Percentiles rank a stretch among this genome's conserved stretches.
These are phyloP conservation scores for Pseudotriccus pelzelni DNA, from an alignment of 2,797 vertebrate genomes.

Conservation along the genomic window DNA sequence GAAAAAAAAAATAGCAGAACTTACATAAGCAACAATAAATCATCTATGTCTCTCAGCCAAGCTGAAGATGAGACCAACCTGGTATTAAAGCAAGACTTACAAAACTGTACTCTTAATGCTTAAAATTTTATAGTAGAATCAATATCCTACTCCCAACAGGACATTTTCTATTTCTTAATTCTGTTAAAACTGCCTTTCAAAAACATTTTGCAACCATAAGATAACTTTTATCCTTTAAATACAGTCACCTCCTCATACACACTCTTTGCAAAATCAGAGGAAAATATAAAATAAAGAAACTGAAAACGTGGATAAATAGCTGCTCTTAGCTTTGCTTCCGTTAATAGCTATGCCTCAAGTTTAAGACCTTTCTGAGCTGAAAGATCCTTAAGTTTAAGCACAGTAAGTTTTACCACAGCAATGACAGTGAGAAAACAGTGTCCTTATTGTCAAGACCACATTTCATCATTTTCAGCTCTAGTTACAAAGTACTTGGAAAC, in stretches of 20 bases:
- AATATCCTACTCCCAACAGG: neutral
- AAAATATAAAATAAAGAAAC: neutral
- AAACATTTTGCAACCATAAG: neutral
- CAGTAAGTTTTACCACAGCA: neutral
- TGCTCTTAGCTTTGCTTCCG: neutral
- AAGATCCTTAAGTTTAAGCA: neutral
- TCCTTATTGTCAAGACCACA: neutral
- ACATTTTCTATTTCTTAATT: neutral
- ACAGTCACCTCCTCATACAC: neutral
- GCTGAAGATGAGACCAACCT: neutral
- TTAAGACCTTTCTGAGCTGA: neutral
- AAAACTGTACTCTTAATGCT: neutral
- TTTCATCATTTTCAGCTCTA: neutral
- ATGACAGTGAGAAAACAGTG: neutral
- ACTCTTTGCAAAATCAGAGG: neutral
- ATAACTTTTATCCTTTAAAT: neutral
- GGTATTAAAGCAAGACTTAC: neutral
- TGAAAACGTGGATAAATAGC: neutral
- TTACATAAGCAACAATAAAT: conserved; percentile 16
- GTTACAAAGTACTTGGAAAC: neutral
- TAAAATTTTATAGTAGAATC: neutral
- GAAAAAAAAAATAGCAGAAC: neutral
- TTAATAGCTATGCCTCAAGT: neutral
- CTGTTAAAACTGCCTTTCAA: neutral
- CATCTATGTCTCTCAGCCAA: neutral